Evolutionary conservation across 92 coral and sea anemone species (phyloP), one percentile per base, ranked within the genome.

Genomic region (Anthopleura xanthogrammica): DNA sequence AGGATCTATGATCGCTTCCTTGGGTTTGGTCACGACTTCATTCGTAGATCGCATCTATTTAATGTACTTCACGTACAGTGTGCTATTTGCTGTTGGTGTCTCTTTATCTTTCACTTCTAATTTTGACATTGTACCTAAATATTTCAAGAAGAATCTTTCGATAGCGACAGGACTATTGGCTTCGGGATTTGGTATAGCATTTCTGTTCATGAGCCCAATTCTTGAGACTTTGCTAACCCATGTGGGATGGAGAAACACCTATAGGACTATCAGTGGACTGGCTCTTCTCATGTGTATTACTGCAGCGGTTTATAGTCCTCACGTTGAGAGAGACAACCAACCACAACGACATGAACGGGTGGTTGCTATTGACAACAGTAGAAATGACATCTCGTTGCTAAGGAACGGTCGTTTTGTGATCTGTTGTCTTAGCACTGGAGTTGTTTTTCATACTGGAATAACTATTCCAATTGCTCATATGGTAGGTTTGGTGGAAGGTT

Each of bases 61-160:
- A 13, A 80, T 80, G 76, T 80, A 39, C 76, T 62, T 64, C 40
- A 80, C 83, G 13, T 80, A 60, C 76, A 80, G 83, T 66, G 2
- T 80, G 3, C 19, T 80, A 16, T 60, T 62, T 39, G 83, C 75
- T 40, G 54, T 65, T 16, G 83, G 83, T 10, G 43, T 72, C 19
- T 62, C 76, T 0, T 42, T 76, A 9, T 23, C 79, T 16, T 77
- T 48, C 16, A 43, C 80, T 29, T 19, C 80, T 29, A 65, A 65
- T 12, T 65, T 65, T 22, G 72, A 65, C 72, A 65, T 65, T 65
- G 72, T 65, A 23, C 72, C 72, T 3, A 65, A 23, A 65, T 65
- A 65, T 23, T 65, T 65, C 72, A 65, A 65, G 72, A 65, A 65
- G 36, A 65, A 65, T 8, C 36, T 65, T 23, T 22, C 72, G 5